Conservation (phyloP, 1,140 invertebrate species). For the Aphis craccivora region DNA sequence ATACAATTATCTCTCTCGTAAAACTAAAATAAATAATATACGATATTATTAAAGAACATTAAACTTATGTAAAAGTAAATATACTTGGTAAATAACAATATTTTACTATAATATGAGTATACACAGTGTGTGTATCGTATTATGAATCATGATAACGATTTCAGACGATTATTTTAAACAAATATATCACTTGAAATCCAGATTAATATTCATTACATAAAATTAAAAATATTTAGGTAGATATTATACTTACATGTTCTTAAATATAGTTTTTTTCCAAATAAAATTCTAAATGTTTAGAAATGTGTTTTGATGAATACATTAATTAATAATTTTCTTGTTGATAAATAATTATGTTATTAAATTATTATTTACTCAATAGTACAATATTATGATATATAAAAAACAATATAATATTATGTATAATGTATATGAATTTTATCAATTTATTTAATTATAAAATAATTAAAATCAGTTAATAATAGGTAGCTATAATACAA, state of each 20-base stretch:
- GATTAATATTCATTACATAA: constrained; percentile 18
- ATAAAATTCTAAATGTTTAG: constrained; percentile 3
- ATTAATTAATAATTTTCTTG: background rate
- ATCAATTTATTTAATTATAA: background rate
- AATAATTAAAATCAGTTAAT: constrained; percentile 11
- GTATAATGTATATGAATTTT: background rate
- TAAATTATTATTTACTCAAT: background rate
- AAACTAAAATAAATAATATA: constrained; percentile 33
- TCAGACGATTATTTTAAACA: background rate
- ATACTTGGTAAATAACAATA: background rate
- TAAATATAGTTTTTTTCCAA: background rate
- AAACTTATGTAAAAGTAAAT: background rate
- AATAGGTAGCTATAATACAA: background rate
- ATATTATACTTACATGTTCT: background rate
- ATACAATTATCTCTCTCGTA: constrained; percentile 12
- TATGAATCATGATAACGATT: background rate
- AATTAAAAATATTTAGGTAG: background rate
- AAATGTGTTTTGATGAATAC: background rate
- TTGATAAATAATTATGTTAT: background rate
- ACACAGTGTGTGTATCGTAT: background rate
- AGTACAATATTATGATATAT: constrained; percentile 4
- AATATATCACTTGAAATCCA: background rate
- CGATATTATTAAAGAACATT: constrained; percentile 22
- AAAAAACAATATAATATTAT: background rate
- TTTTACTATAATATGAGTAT: background rate